Conservation (phyloP, 2,113 vertebrate species). For the Actinemys pallida region DNA sequence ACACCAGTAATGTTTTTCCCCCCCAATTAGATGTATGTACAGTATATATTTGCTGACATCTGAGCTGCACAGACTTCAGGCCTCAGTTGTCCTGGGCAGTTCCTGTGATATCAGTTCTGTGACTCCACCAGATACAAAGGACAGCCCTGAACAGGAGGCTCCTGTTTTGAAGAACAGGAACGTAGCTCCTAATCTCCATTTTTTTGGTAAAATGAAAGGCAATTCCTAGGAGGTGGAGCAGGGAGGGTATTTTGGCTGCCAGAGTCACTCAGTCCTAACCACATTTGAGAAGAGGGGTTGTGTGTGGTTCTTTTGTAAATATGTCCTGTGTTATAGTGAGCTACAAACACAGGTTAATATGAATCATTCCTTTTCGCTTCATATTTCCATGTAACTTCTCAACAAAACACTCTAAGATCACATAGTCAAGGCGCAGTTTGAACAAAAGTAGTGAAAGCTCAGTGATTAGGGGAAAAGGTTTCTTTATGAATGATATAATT, state of each 20-base stretch:
- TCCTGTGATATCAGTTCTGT: rapidly evolving
- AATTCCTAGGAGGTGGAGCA: neutral
- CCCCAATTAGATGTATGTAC: neutral
- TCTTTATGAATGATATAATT: neutral
- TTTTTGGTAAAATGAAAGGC: neutral
- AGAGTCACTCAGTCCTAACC: neutral
- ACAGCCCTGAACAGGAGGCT: neutral
- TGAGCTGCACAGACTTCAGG: neutral
- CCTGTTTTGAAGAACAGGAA: neutral
- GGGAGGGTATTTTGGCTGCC: neutral
- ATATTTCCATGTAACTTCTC: neutral
- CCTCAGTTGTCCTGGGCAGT: neutral
- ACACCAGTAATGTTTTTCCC: neutral
- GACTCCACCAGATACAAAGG: neutral
- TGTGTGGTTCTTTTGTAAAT: rapidly evolving
- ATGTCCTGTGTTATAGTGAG: rapidly evolving
- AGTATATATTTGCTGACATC: too few relatives aligned
- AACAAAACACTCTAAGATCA: neutral
- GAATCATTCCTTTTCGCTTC: neutral
- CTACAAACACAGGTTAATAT: neutral
- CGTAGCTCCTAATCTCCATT: neutral
- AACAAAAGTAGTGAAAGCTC: neutral
- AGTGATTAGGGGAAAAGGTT: neutral
- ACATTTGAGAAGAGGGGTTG: neutral
- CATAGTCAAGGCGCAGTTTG: neutral